Percentiles rank a stretch among this genome's conserved stretches.
These are phyloP conservation scores for Scolanthus callimorphus DNA, from an alignment of 92 coral and sea anemone genomes.

Conservation along the genomic window DNA sequence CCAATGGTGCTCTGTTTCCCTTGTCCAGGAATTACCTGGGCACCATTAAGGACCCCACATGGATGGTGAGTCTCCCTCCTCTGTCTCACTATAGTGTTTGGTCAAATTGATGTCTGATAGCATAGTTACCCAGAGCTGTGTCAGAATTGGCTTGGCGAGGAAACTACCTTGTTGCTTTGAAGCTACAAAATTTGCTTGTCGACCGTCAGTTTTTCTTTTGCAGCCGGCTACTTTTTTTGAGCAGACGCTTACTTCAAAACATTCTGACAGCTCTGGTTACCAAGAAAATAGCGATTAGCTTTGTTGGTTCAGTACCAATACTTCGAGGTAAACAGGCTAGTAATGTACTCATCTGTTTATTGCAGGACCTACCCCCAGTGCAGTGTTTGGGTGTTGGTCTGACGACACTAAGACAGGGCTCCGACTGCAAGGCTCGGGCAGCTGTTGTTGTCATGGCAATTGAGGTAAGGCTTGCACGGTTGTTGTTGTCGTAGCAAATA, in stretches of 20 bases:
- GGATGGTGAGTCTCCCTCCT: slow-evolving; percentile 79
- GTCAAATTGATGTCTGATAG: no score
- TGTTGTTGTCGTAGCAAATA: slow-evolving; percentile 83
- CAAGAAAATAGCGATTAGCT: no score
- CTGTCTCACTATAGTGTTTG: no score
- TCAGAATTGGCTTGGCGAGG: no score
- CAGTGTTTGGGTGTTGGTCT: slow-evolving; percentile 94
- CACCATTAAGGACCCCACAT: slow-evolving; percentile 85
- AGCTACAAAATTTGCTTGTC: no score
- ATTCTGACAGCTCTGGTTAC: no score
- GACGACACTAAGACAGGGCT: slow-evolving; percentile 73
- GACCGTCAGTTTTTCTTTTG: no score
- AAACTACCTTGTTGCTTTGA: no score
- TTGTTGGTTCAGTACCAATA: background rate
- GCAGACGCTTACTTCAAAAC: no score
- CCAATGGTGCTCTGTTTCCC: slow-evolving; percentile 88
- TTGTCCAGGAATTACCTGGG: slow-evolving; percentile 86
- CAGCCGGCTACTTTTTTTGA: no score
- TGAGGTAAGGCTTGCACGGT: slow-evolving; percentile 76
- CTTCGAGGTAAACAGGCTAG: no score
- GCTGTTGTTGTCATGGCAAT: slow-evolving; percentile 78
- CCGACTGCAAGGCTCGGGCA: slow-evolving; percentile 79
- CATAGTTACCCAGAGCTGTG: no score
- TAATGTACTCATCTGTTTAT: background rate
- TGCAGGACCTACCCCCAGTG: slow-evolving; percentile 87